Conservation (phyloP, 2,113 vertebrate genomes). For the Carlito syrichta region DNA sequence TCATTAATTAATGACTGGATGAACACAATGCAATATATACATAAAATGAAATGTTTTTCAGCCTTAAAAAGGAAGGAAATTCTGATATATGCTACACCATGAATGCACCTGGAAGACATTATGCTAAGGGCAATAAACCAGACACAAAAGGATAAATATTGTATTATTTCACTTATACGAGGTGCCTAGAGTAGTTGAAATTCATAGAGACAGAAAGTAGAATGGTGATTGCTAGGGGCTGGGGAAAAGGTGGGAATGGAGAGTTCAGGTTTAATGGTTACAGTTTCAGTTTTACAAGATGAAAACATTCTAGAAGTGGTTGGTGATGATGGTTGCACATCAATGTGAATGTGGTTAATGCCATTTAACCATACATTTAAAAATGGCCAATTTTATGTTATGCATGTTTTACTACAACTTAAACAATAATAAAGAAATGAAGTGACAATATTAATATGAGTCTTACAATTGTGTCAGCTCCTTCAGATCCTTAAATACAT, state of each 20-base stretch:
- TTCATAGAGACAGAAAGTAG: background rate
- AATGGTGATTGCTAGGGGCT: no score
- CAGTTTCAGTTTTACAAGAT: background rate
- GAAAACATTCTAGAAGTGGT: background rate
- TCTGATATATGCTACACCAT: background rate
- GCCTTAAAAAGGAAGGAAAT: background rate
- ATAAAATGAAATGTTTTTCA: background rate
- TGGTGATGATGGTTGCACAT: background rate
- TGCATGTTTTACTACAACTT: background rate
- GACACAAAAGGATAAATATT: background rate
- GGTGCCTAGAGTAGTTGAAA: background rate
- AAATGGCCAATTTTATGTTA: background rate
- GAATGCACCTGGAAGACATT: background rate
- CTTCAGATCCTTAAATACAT: conserved; percentile 90
- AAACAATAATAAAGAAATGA: conserved; percentile 7
- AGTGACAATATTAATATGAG: background rate
- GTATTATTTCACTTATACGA: background rate
- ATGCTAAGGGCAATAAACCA: background rate
- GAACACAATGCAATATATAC: background rate
- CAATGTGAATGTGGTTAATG: background rate
- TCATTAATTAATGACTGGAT: background rate
- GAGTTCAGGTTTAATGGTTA: background rate
- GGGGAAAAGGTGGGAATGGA: no score
- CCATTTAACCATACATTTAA: background rate
- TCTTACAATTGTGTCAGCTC: conserved; percentile 96